These are phyloP conservation scores for Leuciscus waleckii DNA, from an alignment of 2,797 vertebrate genomes.

Conservation along the genomic window DNA sequence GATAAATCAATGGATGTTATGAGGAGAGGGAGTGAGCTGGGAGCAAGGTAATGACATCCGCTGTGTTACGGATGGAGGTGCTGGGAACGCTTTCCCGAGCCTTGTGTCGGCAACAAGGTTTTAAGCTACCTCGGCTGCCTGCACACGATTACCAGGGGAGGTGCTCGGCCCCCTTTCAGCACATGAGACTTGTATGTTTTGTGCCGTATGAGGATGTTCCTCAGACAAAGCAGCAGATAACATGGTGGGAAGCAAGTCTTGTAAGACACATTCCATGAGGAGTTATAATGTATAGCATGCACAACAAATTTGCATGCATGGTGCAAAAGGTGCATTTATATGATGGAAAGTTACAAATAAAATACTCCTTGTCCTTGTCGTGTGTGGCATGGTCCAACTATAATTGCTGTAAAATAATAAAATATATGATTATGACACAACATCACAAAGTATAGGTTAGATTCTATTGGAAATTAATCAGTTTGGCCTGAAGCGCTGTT, in stretches of 20 bases:
- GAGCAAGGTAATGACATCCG: conserved; percentile 71
- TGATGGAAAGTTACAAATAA: not conserved
- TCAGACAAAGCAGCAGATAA: conserved; percentile 80
- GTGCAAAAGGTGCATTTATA: conserved; percentile 12
- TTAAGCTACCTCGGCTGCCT: conserved; percentile 54
- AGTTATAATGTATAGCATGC: conserved; percentile 50
- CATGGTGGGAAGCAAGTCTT: conserved; percentile 55
- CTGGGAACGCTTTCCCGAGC: conserved; percentile 62
- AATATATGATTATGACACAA: conserved; percentile 1
- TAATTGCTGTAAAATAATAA: conserved; percentile 1
- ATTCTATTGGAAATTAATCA: conserved; percentile 1
- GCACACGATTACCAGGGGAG: conserved; percentile 69
- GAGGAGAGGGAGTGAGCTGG: conserved; percentile 68
- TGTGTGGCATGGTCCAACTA: not conserved
- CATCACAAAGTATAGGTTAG: not conserved
- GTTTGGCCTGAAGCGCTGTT: conserved; percentile 38
- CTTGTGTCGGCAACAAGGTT: conserved; percentile 37
- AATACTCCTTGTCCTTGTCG: not conserved
- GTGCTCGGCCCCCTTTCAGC: conserved; percentile 66
- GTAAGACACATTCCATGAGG: conserved; percentile 74
- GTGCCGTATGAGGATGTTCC: conserved; percentile 57
- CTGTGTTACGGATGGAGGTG: conserved; percentile 57
- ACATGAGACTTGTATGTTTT: conserved; percentile 40
- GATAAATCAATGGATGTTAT: conserved; percentile 80
- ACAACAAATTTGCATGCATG: conserved; percentile 63